These are phyloP conservation scores for Gryllus bimaculatus DNA, from an alignment of 1,140 invertebrate genomes.

Conservation along the genomic window DNA sequence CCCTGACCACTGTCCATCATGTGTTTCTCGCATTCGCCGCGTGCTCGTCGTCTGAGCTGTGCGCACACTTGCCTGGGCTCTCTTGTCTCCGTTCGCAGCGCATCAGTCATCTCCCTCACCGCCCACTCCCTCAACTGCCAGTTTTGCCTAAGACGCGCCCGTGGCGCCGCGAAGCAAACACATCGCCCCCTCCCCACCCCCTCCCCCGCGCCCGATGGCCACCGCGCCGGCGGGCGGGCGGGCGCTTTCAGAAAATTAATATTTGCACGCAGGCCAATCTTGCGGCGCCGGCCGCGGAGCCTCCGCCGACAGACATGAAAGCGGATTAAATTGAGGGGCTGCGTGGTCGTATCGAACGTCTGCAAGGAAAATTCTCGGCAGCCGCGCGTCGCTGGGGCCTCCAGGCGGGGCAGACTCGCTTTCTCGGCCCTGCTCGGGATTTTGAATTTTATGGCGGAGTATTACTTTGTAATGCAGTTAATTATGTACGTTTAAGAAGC, in stretches of 20 bases:
- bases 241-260: neutral
- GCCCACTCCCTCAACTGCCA: too few species aligned
- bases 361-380: neutral
- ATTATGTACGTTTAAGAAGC: neutral
- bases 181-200: too few species aligned
- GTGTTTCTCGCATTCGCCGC: too few species aligned
- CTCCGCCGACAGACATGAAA: neutral
- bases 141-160: too few species aligned
- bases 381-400: too few species aligned
- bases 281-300: neutral
- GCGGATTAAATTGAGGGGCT: neutral
- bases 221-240: neutral
- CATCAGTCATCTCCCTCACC: too few species aligned
- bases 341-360: neutral
- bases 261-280: neutral
- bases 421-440: neutral
- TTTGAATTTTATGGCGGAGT: neutral
- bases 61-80: too few species aligned
- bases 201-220: neutral
- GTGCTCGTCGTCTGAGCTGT: too few species aligned
- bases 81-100: too few species aligned
- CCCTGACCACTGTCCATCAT: too few species aligned
- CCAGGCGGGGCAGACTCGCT: too few species aligned
- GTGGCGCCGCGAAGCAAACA: too few species aligned
- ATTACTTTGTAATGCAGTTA: neutral